Percentiles rank a stretch among this genome's conserved stretches.
phyloP scores from a whole-genome alignment of 2,888 invertebrate species.

The Carterocephalus palaemon region DNA sequence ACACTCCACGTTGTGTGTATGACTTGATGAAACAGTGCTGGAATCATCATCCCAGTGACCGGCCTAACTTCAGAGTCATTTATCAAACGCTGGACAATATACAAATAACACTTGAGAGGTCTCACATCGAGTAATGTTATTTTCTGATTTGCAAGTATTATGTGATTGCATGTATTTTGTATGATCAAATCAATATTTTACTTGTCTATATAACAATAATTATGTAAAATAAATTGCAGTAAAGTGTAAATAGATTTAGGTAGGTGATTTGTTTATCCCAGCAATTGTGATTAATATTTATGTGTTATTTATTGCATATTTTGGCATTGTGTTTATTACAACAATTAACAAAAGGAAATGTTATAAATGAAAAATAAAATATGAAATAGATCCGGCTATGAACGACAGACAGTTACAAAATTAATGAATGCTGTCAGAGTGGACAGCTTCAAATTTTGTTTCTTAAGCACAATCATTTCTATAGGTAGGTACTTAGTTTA shows the following conservation, averaged over 20 bases:
- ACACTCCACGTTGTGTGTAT: conserved; percentile 91
- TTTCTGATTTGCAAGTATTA: conserved; percentile 24
- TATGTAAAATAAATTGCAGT: conserved; percentile 30
- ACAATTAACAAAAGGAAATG: too few species aligned
- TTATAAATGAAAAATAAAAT: too few species aligned
- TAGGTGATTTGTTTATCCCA: conserved; percentile 6
- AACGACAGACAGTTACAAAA: too few species aligned
- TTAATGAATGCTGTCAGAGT: conserved; percentile 1
- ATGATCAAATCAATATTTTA: conserved; percentile 31
- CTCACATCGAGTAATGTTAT: conserved; percentile 55
- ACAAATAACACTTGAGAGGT: conserved; percentile 72
- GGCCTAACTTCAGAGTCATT: conserved; percentile 91
- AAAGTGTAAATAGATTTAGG: conserved; percentile 23
- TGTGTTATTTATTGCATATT: conserved; percentile 17
- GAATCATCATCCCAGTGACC: conserved; percentile 89
- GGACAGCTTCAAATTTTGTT: conserved; percentile 1
- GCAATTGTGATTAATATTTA: neutral
- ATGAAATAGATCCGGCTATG: too few species aligned
- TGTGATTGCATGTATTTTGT: conserved; percentile 28
- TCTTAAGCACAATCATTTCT: conserved; percentile 8
- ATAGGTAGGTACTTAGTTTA: neutral
- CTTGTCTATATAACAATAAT: conserved; percentile 28
- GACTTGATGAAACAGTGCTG: conserved; percentile 96
- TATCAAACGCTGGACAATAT: conserved; percentile 88
- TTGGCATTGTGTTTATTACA: too few species aligned